Percentiles rank a stretch among this genome's conserved stretches.
phyloP scores from a whole-genome alignment of 2,888 invertebrate species.

The Cylloceria caligata region DNA sequence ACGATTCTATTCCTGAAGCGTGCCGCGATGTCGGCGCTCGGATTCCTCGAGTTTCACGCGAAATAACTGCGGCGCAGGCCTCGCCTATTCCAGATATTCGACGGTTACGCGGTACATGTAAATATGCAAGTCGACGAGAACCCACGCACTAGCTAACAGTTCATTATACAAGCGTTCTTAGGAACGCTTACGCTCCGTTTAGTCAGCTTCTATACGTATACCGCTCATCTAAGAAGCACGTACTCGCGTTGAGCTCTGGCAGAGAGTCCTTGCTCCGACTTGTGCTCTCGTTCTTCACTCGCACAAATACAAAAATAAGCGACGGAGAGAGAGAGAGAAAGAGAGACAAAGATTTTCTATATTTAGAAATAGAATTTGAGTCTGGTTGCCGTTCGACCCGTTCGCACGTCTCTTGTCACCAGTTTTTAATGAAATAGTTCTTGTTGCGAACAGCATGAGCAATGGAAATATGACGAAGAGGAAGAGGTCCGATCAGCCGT shows the following conservation, averaged over 20 bases:
- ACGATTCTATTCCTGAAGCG: constrained; percentile 66
- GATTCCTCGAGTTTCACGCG: constrained; percentile 57
- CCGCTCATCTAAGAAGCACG: background rate
- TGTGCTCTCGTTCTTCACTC: constrained; percentile 31
- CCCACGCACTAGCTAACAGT: background rate
- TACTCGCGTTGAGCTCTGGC: background rate
- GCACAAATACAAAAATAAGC: background rate
- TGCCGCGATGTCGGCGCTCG: constrained; percentile 43
- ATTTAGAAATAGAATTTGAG: constrained; percentile 60
- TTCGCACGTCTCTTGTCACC: constrained; percentile 4
- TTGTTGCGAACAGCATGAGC: constrained; percentile 40
- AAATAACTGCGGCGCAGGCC: constrained; percentile 53
- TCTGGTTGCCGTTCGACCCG: background rate
- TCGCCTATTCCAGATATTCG: constrained; percentile 45
- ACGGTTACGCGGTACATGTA: constrained; percentile 17
- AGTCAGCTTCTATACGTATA: background rate
- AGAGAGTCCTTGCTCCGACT: constrained; percentile 1
- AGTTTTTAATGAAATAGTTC: constrained; percentile 16
- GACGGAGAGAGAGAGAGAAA: constrained; percentile 28
- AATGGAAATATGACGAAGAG: constrained; percentile 38
- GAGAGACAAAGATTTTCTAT: constrained; percentile 49
- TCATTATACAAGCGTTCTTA: background rate
- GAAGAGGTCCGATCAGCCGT: constrained; percentile 31
- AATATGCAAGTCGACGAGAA: background rate
- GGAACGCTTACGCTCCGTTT: background rate